phyloP scores from a whole-genome alignment of 2,113 vertebrate species.

The Channa argus region DNA sequence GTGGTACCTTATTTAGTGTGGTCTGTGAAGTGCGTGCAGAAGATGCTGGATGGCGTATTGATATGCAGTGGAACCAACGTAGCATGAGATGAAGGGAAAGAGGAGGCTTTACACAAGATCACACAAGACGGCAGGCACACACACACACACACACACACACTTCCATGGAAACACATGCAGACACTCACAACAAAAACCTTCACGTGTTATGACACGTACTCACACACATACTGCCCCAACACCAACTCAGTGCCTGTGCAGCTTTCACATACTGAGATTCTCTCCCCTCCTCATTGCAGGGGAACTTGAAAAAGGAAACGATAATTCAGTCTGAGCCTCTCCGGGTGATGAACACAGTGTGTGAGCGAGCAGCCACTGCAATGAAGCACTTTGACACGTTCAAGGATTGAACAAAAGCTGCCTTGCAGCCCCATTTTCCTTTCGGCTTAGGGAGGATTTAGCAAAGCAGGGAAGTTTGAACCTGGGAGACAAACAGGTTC shows the following conservation, averaged over 20 bases:
- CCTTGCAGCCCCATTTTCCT: constrained; percentile 13
- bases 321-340: neutral
- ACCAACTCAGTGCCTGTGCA: neutral
- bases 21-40: neutral
- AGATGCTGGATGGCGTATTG: neutral
- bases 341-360: neutral
- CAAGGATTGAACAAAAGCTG: constrained; percentile 25
- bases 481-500: constrained; percentile 15
- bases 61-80: neutral
- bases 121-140: neutral
- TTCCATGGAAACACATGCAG: neutral
- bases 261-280: neutral
- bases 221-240: constrained; percentile 1
- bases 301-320: neutral
- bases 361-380: constrained; percentile 27
- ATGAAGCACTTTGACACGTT: constrained; percentile 59
- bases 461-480: constrained; percentile 22
- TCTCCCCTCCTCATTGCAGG: constrained; percentile 1
- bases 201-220: constrained; percentile 2
- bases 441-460: constrained; percentile 37
- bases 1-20: too few relatives aligned
- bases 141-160: constrained; percentile 6
- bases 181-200: neutral
- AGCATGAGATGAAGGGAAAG: constrained; percentile 13
- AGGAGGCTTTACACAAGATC: neutral